Percentiles rank a stretch among this genome's conserved stretches.
phyloP scores from a whole-genome alignment of 2,888 invertebrate genomes.

The Anticlea derivata region DNA sequence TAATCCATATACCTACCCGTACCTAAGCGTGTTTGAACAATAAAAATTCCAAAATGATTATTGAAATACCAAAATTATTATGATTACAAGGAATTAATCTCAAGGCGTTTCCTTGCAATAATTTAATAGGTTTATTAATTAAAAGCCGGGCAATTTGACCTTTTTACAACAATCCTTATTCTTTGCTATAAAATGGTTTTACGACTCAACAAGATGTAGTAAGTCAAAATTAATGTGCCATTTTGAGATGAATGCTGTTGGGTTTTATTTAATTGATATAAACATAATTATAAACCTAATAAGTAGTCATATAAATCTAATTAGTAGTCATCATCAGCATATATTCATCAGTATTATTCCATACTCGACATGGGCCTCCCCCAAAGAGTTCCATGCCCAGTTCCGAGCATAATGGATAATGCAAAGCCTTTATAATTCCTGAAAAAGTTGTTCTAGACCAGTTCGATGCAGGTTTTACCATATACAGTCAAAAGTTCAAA shows the following conservation, averaged over 20 bases:
- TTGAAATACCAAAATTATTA: slow-evolving; percentile 29
- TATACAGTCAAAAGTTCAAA: too few relatives aligned
- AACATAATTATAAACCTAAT: not conserved
- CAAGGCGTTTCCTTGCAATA: slow-evolving; percentile 65
- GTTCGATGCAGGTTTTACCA: too few relatives aligned
- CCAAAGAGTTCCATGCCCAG: too few relatives aligned
- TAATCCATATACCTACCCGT: slow-evolving; percentile 16
- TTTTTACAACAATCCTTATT: slow-evolving; percentile 46
- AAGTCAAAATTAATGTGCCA: slow-evolving; percentile 24
- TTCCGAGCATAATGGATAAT: too few relatives aligned
- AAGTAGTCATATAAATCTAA: too few relatives aligned
- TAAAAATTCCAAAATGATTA: slow-evolving; percentile 27
- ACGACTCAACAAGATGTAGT: slow-evolving; percentile 35
- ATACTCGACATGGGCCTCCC: too few relatives aligned
- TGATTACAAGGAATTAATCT: slow-evolving; percentile 54
- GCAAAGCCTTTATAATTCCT: too few relatives aligned
- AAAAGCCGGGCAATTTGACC: slow-evolving; percentile 55
- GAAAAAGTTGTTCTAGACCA: too few relatives aligned
- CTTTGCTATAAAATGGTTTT: slow-evolving; percentile 50
- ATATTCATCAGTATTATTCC: too few relatives aligned
- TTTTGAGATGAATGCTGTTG: slow-evolving; percentile 40
- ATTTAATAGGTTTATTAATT: slow-evolving; percentile 64
- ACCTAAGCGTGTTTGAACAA: slow-evolving; percentile 23
- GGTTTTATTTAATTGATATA: slow-evolving; percentile 15
- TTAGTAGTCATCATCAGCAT: too few relatives aligned